Conservation (phyloP, 2,888 invertebrate species). For the Crioceris asparagi region DNA sequence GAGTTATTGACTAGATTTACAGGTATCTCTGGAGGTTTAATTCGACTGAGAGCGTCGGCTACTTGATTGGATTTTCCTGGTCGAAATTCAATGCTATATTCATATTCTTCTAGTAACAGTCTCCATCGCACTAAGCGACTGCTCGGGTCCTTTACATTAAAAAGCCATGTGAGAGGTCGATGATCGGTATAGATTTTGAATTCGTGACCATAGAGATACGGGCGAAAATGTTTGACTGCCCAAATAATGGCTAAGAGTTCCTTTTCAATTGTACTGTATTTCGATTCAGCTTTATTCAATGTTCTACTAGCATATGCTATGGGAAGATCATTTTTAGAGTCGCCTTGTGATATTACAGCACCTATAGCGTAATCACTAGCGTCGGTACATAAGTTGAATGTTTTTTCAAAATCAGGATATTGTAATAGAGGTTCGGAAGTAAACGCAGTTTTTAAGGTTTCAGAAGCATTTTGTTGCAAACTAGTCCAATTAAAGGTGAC, state of each 20-base stretch:
- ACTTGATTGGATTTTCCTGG: conserved; percentile 5
- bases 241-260: conserved; percentile 32
- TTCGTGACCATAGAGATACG: conserved; percentile 31
- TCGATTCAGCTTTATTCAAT: conserved; percentile 27
- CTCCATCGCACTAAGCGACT: conserved; percentile 26
- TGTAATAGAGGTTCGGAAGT: conserved; percentile 16
- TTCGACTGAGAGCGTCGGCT: conserved; percentile 8
- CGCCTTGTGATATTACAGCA: conserved; percentile 21
- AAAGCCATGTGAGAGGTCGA: conserved; percentile 28
- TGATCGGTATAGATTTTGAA: conserved; percentile 32
- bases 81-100: conserved; percentile 17
- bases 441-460: conserved; percentile 16
- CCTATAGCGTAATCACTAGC: conserved; percentile 25
- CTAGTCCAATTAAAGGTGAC: conserved; percentile 11
- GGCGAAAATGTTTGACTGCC: conserved; percentile 28
- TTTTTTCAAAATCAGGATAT: conserved; percentile 25
- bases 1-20: neutral
- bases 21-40: conserved; percentile 5
- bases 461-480: conserved; percentile 15
- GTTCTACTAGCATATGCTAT: conserved; percentile 30
- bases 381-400: conserved; percentile 29
- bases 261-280: conserved; percentile 31
- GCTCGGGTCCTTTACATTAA: conserved; percentile 25
- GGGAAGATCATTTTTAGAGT: conserved; percentile 24
- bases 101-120: conserved; percentile 25